A percentile compares a stretch with the other conserved stretches of the same genome.
Conservation (phyloP, 2,888 invertebrate species). For the Miltochrista miniata region DNA sequence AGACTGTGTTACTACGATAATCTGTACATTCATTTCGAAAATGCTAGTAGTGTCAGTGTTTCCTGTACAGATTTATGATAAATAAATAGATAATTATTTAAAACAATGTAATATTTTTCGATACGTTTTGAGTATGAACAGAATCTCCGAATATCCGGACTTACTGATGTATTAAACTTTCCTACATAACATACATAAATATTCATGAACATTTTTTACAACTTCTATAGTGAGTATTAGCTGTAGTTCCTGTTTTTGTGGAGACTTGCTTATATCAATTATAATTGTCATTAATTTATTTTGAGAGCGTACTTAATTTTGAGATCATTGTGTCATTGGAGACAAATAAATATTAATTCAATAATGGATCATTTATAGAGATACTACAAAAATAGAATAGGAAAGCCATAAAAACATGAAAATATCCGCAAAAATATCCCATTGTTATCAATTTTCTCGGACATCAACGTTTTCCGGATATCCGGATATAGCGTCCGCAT, state of each 20-base stretch:
- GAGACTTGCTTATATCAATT: not conserved
- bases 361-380: not conserved
- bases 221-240: not conserved
- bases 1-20: not conserved
- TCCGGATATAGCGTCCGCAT: too few relatives aligned
- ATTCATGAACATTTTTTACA: not conserved
- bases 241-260: not conserved
- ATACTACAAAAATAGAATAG: not conserved
- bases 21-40: not conserved
- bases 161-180: not conserved
- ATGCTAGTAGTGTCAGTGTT: not conserved
- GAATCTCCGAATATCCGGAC: not conserved
- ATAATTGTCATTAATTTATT: not conserved
- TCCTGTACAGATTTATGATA: not conserved
- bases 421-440: not conserved
- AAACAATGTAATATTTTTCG: too few relatives aligned
- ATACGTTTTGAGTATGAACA: too few relatives aligned
- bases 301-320: not conserved
- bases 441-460: too few relatives aligned
- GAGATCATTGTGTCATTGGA: slow-evolving; percentile 2
- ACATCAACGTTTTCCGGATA: too few relatives aligned
- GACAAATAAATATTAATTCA: not conserved
- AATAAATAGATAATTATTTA: too few relatives aligned
- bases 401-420: not conserved
- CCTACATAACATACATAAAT: not conserved